These are phyloP conservation scores for Lapara coniferarum DNA, from an alignment of 2,888 invertebrate genomes.

Conservation along the genomic window DNA sequence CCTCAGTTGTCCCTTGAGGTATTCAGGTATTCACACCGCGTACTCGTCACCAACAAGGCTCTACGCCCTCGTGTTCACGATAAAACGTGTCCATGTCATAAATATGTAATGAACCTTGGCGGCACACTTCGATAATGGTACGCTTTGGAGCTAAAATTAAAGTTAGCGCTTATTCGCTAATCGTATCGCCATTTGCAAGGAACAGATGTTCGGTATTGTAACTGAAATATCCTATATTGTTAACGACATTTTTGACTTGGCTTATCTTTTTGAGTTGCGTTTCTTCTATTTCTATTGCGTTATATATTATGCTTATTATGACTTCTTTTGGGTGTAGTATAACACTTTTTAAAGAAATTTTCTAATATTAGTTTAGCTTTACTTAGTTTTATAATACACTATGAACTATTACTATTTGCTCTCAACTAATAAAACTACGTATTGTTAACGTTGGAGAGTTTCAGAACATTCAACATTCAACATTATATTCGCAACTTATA, in stretches of 20 bases:
- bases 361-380: too few relatives aligned
- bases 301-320: too few relatives aligned
- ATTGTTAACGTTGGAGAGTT: too few relatives aligned
- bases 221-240: conserved; percentile 8
- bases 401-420: too few relatives aligned
- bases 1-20: neutral
- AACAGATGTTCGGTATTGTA: conserved; percentile 25
- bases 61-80: conserved; percentile 29
- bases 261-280: too few relatives aligned
- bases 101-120: conserved; percentile 27
- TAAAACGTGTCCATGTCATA: conserved; percentile 28
- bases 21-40: conserved; percentile 2
- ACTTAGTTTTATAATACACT: too few relatives aligned
- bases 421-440: too few relatives aligned
- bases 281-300: too few relatives aligned
- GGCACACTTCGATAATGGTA: conserved; percentile 26
- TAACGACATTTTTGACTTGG: neutral
- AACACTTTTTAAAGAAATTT: too few relatives aligned
- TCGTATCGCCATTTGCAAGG: conserved; percentile 24
- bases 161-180: conserved; percentile 28
- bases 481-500: too few relatives aligned
- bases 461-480: neutral
- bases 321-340: too few relatives aligned
- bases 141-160: conserved; percentile 14
- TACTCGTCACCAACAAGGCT: conserved; percentile 17